Evolutionary conservation across 2,113 vertebrate species (phyloP), one percentile per base, ranked within the genome.

Genomic region (Planiliza haematocheilus): DNA sequence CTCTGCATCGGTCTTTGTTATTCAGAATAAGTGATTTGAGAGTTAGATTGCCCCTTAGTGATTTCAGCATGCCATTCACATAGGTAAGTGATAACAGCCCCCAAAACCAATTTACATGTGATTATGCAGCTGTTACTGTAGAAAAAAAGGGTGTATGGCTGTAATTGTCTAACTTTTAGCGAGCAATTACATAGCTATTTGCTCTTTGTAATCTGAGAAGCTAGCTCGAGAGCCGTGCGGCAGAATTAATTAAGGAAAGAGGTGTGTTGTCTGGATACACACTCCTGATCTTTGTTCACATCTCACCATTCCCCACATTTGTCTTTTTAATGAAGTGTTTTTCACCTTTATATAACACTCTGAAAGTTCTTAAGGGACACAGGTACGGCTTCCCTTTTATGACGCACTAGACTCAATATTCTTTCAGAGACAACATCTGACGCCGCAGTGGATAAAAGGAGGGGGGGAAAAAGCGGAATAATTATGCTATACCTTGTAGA

Each of bases 141-240:
- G 69, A 81, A 84, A 79, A 70, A 30, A 30, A 30, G 24, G 24
- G 24, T 30, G 81, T 70, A 69, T 57, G 52, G 80, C 82, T 79
- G 75, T 90, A 89, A 92, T 92, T 87, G 89, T 90, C 76, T 60
- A 86, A 93, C 91, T 93, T 94, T 93, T 91, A 79, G 84, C 82
- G 69, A 81, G 82, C 83, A 90, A 93, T 94, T 93, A 87, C 62
- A 65, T 57, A 36, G 77, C 91, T 73, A 86, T 93, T 93, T 93
- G 49, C 74, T 83, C 55, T 74, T 43, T 90, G 84, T 93, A 87
- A 91, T 91, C 85, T 86, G 88, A 88, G 80, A 86, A 77, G 74
- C 64, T 82, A 73, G 34, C 59, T 71, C 24, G 69, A 79, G 58
- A 68, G 43, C 49, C 56, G 61, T 74, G 59, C 60, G 72, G 70